Conservation (phyloP, 2,888 invertebrate species). For the Papilio elwesi region DNA sequence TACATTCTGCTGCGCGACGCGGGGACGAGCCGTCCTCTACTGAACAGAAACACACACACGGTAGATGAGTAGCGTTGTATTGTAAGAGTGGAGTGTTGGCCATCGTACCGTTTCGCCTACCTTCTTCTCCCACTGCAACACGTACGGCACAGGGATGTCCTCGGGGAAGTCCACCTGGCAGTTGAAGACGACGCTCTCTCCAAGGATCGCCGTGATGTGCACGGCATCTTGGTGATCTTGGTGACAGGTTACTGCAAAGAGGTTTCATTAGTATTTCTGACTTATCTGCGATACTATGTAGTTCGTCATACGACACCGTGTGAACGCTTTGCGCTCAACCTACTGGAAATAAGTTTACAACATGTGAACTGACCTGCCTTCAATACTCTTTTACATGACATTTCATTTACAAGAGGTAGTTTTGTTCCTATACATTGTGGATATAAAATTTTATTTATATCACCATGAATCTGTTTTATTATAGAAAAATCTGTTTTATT, state of each 20-base stretch:
- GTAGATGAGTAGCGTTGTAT: constrained; percentile 83
- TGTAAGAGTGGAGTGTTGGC: constrained; percentile 83
- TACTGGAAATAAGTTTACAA: constrained; percentile 4
- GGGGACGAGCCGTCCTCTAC: constrained; percentile 81
- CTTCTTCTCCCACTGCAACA: constrained; percentile 99
- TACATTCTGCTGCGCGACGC: constrained; percentile 80
- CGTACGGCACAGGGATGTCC: constrained; percentile 97
- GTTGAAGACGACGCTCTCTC: constrained; percentile 98
- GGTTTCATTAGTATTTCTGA: constrained; percentile 13
- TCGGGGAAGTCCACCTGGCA: constrained; percentile 99
- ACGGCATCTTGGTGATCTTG: constrained; percentile 96
- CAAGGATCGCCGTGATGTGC: constrained; percentile 98
- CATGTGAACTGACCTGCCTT: neutral
- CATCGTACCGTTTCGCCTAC: constrained; percentile 98
- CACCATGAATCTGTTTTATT: no score
- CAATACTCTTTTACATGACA: neutral
- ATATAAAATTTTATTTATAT: no score
- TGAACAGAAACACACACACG: constrained; percentile 84
- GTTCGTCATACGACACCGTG: constrained; percentile 18
- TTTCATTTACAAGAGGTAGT: neutral
- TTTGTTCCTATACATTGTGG: no score
- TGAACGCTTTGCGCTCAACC: neutral
- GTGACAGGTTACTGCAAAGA: constrained; percentile 86
- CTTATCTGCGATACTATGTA: neutral
- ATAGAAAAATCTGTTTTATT: no score